phyloP scores from a whole-genome alignment of 2,888 invertebrate species.

The Trilocha varians region DNA sequence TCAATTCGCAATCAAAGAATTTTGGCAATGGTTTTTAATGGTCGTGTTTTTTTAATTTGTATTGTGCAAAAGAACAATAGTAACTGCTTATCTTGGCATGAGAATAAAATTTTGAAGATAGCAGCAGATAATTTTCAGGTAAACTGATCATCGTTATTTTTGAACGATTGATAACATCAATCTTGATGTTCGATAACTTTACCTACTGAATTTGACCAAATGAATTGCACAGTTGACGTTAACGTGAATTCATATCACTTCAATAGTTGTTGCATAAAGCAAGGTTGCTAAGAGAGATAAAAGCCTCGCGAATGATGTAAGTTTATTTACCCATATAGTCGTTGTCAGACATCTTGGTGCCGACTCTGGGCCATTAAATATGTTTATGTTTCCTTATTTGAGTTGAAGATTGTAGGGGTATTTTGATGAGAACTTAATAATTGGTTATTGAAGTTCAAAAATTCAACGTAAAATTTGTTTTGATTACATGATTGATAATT shows the following conservation, averaged over 20 bases:
- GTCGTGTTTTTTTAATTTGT: neutral
- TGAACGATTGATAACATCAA: neutral
- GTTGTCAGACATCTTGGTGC: constrained; percentile 34
- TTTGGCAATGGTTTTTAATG: neutral
- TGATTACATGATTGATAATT: too few species aligned
- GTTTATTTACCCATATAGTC: constrained; percentile 17
- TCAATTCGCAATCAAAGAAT: neutral
- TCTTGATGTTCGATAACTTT: neutral
- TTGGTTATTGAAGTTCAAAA: too few species aligned
- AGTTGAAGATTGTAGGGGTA: too few species aligned
- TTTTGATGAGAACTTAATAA: too few species aligned
- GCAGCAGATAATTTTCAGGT: neutral
- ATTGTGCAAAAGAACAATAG: neutral
- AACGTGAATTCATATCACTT: constrained; percentile 10
- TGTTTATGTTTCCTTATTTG: too few species aligned
- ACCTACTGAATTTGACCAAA: neutral
- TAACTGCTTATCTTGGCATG: too few species aligned
- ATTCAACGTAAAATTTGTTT: too few species aligned
- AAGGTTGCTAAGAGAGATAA: constrained; percentile 14
- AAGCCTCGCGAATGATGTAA: constrained; percentile 11
- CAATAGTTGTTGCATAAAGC: constrained; percentile 13
- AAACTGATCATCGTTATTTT: neutral
- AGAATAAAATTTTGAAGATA: too few species aligned
- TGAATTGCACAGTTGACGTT: constrained; percentile 3
- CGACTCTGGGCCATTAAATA: constrained; percentile 19